Conservation (phyloP, 2,113 vertebrate genomes). For the Callopanchax toddi region DNA sequence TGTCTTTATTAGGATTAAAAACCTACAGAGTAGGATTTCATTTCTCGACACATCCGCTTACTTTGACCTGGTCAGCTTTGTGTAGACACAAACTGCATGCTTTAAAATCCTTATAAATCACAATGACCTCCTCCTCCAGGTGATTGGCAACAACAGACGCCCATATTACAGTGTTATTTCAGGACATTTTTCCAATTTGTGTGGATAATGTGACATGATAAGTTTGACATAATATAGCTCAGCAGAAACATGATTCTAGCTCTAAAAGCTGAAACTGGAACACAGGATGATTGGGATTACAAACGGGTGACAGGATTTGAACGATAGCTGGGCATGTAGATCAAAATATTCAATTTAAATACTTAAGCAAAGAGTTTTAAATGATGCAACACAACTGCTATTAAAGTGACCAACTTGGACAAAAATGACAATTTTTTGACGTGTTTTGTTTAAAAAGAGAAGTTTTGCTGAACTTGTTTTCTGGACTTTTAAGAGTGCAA, state of each 20-base stretch:
- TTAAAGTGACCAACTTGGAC: no score
- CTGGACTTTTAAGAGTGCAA: slow-evolving; percentile 18
- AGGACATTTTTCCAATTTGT: slow-evolving; percentile 23
- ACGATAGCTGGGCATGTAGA: background rate
- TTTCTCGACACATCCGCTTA: slow-evolving; percentile 11
- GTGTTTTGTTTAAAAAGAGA: background rate
- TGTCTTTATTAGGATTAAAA: slow-evolving; percentile 17
- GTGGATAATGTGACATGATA: slow-evolving; percentile 1
- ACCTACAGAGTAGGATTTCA: background rate
- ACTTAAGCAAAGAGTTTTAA: background rate
- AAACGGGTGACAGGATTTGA: slow-evolving; percentile 11
- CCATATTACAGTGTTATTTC: background rate
- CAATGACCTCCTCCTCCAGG: slow-evolving; percentile 14
- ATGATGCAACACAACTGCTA: background rate
- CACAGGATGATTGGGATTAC: slow-evolving; percentile 6
- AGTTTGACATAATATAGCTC: slow-evolving; percentile 2
- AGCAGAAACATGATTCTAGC: background rate
- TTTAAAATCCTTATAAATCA: slow-evolving; percentile 30
- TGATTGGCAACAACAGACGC: slow-evolving; percentile 7
- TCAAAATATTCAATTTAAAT: no score
- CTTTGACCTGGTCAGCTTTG: slow-evolving; percentile 3
- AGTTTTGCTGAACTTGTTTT: slow-evolving; percentile 5
- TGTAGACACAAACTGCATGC: slow-evolving; percentile 19
- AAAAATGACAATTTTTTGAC: no score
- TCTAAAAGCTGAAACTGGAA: slow-evolving; percentile 13